Percentiles rank a stretch among this genome's conserved stretches.
phyloP scores from a whole-genome alignment of 2,113 vertebrate genomes.

The Trachemys scripta region DNA sequence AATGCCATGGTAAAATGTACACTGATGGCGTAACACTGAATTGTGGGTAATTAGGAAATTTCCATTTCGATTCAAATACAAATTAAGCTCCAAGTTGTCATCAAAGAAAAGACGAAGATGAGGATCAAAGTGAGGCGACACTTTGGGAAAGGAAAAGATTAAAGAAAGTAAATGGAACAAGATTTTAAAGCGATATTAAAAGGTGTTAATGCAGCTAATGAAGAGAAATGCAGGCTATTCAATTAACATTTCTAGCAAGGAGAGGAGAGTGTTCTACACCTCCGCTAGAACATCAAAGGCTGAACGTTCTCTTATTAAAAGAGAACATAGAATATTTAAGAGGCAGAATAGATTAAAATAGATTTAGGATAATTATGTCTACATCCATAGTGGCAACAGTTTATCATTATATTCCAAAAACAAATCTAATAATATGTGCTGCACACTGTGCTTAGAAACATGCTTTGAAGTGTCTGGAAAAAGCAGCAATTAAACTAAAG shows the following conservation, averaged over 20 bases:
- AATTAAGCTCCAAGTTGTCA: constrained; percentile 84
- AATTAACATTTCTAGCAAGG: constrained; percentile 80
- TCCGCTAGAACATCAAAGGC: constrained; percentile 83
- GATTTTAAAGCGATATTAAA: constrained; percentile 89
- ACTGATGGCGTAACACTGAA: background rate
- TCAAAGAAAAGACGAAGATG: constrained; percentile 81
- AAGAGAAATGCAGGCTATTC: constrained; percentile 82
- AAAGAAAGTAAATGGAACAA: constrained; percentile 86
- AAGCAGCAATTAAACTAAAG: constrained; percentile 30
- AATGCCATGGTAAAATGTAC: background rate
- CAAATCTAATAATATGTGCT: constrained; percentile 64
- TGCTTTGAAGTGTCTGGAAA: constrained; percentile 64
- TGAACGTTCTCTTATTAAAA: constrained; percentile 80
- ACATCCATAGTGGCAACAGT: constrained; percentile 78
- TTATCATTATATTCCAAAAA: constrained; percentile 77
- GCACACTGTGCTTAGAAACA: constrained; percentile 32
- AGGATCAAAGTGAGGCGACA: constrained; percentile 86
- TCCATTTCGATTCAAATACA: constrained; percentile 87
- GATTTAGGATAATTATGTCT: constrained; percentile 78
- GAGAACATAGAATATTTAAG: constrained; percentile 81
- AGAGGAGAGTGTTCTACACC: constrained; percentile 81
- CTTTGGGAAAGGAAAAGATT: constrained; percentile 83
- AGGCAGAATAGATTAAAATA: constrained; percentile 82
- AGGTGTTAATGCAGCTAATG: constrained; percentile 86
- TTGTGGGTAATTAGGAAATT: constrained; percentile 79